Conservation (phyloP, 1,140 invertebrate species). For the Achatina immaculata region DNA sequence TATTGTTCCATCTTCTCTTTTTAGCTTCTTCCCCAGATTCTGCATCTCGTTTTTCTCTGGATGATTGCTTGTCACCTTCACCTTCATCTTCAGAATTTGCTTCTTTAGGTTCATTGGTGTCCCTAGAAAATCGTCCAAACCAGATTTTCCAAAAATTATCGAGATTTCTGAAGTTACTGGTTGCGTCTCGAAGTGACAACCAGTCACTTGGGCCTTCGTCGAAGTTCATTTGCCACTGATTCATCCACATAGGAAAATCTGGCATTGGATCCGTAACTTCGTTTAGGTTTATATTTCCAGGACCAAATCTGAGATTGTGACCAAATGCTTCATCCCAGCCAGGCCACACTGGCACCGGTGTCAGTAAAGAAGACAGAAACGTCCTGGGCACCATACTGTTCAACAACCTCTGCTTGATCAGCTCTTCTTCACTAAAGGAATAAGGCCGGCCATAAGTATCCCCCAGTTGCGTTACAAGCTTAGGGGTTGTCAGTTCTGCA, state of each 20-base stretch:
- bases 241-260: not conserved
- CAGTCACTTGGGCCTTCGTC: not conserved
- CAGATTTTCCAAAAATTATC: not conserved
- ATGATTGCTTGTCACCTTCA: not conserved
- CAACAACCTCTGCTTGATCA: not conserved
- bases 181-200: not conserved
- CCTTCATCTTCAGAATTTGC: not conserved
- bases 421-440: not conserved
- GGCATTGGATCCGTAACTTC: not conserved
- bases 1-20: not conserved
- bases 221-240: not conserved
- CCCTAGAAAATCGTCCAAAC: not conserved
- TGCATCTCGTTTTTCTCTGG: not conserved
- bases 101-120: not conserved
- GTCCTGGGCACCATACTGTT: not conserved
- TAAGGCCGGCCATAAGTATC: not conserved
- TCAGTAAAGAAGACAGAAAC: not conserved
- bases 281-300: not conserved
- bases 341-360: not conserved
- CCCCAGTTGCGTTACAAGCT: not conserved
- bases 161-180: not conserved
- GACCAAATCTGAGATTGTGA: not conserved
- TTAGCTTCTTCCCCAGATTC: not conserved
- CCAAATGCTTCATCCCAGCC: not conserved
- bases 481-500: not conserved